Evolutionary conservation across 2,797 vertebrate species (phyloP).

Genomic region (Hafferia zeledoni): DNA sequence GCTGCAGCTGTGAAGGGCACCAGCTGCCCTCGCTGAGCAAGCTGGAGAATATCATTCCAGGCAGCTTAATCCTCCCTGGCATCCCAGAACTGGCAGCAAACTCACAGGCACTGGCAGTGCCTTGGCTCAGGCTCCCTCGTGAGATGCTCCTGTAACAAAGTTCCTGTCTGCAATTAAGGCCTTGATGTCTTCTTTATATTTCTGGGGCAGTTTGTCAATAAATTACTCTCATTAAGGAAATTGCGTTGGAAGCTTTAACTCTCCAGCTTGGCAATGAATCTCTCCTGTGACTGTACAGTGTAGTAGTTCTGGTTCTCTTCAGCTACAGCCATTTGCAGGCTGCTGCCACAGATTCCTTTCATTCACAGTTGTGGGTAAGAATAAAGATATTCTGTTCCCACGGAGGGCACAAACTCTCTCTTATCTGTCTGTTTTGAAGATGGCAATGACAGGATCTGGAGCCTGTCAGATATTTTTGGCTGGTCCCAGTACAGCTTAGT

Average conservation of each 20-base stretch:
- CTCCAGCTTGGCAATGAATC: conserved; percentile 47
- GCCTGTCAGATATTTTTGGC: conserved; percentile 64
- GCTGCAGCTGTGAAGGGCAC: neutral
- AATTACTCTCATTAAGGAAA: conserved; percentile 58
- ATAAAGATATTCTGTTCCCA: conserved; percentile 66
- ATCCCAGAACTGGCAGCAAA: neutral
- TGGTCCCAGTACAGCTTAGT: conserved; percentile 15
- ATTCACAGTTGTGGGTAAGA: conserved; percentile 63
- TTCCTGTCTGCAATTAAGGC: conserved; percentile 16
- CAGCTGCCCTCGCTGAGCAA: neutral
- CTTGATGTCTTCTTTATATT: conserved; percentile 19
- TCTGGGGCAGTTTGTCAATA: conserved; percentile 64
- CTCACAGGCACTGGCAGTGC: neutral
- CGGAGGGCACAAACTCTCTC: conserved; percentile 57
- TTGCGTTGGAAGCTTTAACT: conserved; percentile 37
- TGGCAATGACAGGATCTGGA: conserved; percentile 62
- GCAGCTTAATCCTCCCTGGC: neutral
- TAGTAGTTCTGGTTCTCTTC: conserved; percentile 55
- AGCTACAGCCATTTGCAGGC: conserved; percentile 59
- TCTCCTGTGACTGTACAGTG: conserved; percentile 50
- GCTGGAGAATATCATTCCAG: neutral
- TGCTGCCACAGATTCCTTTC: conserved; percentile 55
- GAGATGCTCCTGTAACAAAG: neutral
- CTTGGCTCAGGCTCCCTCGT: neutral
- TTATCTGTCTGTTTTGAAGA: conserved; percentile 68